A percentile compares a stretch with the other conserved stretches of the same genome.
Conservation (phyloP, 2,797 vertebrate species). For the Pangasius krempfi region DNA sequence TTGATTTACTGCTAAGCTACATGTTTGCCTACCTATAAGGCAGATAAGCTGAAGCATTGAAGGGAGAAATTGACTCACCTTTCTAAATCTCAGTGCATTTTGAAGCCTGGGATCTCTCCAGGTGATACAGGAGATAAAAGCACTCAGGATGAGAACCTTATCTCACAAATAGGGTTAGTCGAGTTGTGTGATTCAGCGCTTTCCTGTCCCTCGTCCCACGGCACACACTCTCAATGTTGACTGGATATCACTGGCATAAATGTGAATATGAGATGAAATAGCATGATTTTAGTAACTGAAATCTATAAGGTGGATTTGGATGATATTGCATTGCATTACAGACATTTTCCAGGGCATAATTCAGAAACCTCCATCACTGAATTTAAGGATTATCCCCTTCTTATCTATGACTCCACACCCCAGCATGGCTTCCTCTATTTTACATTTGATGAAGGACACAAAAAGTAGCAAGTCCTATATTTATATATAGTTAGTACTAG, state of each 20-base stretch:
- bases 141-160: constrained; percentile 63
- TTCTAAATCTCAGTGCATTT: constrained; percentile 22
- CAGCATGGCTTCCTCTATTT: neutral
- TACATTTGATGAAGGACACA: neutral
- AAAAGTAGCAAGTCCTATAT: neutral
- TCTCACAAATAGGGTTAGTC: constrained; percentile 56
- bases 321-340: constrained; percentile 18
- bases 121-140: constrained; percentile 67
- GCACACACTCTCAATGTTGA: constrained; percentile 11
- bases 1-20: constrained; percentile 17
- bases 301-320: neutral
- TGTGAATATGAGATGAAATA: neutral
- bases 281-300: constrained; percentile 6
- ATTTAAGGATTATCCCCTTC: constrained; percentile 1
- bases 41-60: constrained; percentile 48
- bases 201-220: constrained; percentile 18
- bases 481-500: neutral
- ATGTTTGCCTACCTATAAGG: constrained; percentile 35
- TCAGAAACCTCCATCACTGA: neutral
- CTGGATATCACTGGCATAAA: neutral
- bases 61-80: constrained; percentile 50
- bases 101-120: constrained; percentile 40
- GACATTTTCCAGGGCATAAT: constrained; percentile 5
- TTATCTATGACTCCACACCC: neutral
- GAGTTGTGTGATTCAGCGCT: constrained; percentile 24